Conservation (phyloP, 2,113 vertebrate genomes). For the Panthera tigris region DNA sequence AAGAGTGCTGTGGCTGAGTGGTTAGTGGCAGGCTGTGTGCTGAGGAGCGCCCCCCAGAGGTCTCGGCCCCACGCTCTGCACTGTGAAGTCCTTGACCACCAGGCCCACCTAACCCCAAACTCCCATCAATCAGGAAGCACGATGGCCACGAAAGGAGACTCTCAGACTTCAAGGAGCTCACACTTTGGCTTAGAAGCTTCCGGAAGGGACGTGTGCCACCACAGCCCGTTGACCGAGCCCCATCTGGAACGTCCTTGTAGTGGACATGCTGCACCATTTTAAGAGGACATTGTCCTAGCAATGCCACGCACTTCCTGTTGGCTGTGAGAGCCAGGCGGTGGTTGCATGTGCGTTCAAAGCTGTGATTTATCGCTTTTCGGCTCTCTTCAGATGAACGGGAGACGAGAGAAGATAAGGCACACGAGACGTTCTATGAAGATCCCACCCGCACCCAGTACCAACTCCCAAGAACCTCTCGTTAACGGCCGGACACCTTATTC, state of each 20-base stretch:
- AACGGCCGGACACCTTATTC: background rate
- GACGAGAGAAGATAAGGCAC: background rate
- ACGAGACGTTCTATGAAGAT: background rate
- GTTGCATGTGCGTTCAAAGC: background rate
- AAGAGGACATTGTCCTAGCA: background rate
- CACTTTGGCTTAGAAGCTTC: background rate
- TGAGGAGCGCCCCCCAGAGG: no score
- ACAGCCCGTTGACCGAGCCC: background rate
- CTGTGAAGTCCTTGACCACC: background rate
- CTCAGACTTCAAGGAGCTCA: background rate
- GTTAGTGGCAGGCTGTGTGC: accelerated
- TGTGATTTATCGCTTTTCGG: background rate
- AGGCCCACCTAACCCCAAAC: background rate
- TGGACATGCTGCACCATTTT: background rate
- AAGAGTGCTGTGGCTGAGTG: background rate
- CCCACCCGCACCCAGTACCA: no score
- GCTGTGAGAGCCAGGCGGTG: background rate
- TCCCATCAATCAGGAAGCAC: accelerated
- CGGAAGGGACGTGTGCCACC: background rate
- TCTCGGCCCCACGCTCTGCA: background rate
- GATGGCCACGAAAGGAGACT: accelerated
- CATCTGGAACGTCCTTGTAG: background rate
- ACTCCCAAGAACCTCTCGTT: background rate
- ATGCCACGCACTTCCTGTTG: background rate
- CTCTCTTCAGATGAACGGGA: background rate